Evolutionary conservation across 2,888 invertebrate species (phyloP), one percentile per base, ranked within the genome.

Genomic region (Drosophila neotestacea): DNA sequence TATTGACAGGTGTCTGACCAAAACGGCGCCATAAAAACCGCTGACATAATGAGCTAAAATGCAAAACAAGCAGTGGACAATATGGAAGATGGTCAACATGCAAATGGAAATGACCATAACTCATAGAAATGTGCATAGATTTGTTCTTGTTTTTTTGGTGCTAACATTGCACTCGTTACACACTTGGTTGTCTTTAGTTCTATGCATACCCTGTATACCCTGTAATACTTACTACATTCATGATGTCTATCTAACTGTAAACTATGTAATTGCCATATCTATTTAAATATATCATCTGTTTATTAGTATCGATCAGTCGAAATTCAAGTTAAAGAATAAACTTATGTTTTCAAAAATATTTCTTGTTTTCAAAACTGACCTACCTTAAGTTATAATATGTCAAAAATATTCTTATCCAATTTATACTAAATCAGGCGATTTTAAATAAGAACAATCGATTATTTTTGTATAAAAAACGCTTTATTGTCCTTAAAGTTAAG

Each of bases 31-130:
- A 56, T 69, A 59, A 69, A 76, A 73, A 62, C 28, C 69, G 62
- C 61, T 60, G 78, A 55, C 76, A 73, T 77, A 76, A 76, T 73
- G 74, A 73, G 76, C 76, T 62, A 69, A 69, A 77, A 62, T 64
- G 50, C 63, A 55, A 54, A 55, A 70, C n/a, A 60, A 59, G 55
- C 38, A 58, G 54, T 44, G 58, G 22, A 22, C 42, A 65, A 65
- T 27, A 56, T 38, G 13, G n/a, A 41, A 48, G 50, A 44, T 47
- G 38, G 32, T 32, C 22, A 22, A 32, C 32, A 32, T 32, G 63
- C 28, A 44, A 41, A 58, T 61, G 54, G 13, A 55, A 67, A 58
- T 68, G 42, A 13, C 36, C 30, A 47, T 28, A 51, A n/a, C 34
- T 27, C 34, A 32, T 38, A 27, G 34, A 22, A 55, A 30, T 41